Percentiles rank a stretch among this genome's conserved stretches.
These are phyloP conservation scores for Oophaga pumilio DNA, from an alignment of 2,113 vertebrate genomes.

Conservation along the genomic window DNA sequence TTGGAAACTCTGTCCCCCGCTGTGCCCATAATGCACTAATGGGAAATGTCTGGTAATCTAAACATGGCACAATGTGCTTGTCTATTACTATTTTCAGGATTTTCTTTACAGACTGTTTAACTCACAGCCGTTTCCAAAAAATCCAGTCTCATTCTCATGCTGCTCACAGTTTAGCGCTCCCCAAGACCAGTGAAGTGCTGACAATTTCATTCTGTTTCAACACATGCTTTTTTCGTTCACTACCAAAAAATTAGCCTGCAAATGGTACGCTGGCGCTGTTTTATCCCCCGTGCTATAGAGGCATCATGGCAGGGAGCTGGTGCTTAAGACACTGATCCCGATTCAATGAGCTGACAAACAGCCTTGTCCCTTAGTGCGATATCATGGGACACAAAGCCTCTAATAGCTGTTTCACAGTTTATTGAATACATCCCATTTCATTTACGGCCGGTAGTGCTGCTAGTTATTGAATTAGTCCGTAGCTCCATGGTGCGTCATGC, in stretches of 20 bases:
- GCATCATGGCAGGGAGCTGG: slow-evolving; percentile 31
- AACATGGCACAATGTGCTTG: slow-evolving; percentile 24
- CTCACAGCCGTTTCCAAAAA: slow-evolving; percentile 42
- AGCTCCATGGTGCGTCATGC: background rate
- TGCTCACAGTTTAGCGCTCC: slow-evolving; percentile 45
- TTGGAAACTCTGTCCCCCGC: slow-evolving; percentile 13
- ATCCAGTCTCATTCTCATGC: slow-evolving; percentile 37
- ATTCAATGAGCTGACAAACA: slow-evolving; percentile 41
- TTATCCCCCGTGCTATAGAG: background rate
- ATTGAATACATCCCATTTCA: slow-evolving; percentile 40
- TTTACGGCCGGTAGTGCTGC: slow-evolving; percentile 5
- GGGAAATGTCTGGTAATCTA: slow-evolving; percentile 39
- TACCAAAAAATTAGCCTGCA: slow-evolving; percentile 40
- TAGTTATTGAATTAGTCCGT: slow-evolving; percentile 22
- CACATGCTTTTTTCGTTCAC: slow-evolving; percentile 34
- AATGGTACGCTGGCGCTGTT: background rate
- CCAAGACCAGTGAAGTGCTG: slow-evolving; percentile 48
- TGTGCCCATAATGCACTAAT: slow-evolving; percentile 46
- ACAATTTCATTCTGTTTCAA: slow-evolving; percentile 42
- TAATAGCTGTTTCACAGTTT: slow-evolving; percentile 41
- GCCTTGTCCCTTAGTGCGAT: slow-evolving; percentile 17
- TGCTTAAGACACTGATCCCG: slow-evolving; percentile 26
- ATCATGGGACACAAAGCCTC: slow-evolving; percentile 46
- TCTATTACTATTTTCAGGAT: slow-evolving; percentile 44
- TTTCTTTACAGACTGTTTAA: slow-evolving; percentile 53